Percentiles rank a stretch among this genome's conserved stretches.
Evolutionary conservation across 2,113 vertebrate species (phyloP).

Genomic region (Sturnus vulgaris): DNA sequence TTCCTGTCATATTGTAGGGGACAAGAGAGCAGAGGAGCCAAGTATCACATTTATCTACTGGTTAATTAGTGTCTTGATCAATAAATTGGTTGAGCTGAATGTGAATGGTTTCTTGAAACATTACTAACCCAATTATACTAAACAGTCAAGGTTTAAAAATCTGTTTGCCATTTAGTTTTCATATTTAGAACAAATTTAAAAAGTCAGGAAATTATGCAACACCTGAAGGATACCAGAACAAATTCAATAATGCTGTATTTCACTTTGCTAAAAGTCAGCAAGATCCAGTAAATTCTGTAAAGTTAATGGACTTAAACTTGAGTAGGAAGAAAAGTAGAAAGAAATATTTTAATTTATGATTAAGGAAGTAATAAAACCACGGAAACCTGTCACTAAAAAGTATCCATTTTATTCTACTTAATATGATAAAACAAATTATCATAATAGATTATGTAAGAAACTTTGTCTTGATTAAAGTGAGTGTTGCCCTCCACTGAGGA

Average conservation of each 20-base stretch:
- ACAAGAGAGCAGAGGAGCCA: neutral
- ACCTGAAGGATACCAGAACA: neutral
- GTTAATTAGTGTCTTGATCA: neutral
- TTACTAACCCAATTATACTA: neutral
- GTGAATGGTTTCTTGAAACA: neutral
- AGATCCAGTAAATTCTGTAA: neutral
- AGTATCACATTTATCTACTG: neutral
- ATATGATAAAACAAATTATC: neutral
- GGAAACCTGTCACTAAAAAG: neutral
- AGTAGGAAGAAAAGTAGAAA: neutral
- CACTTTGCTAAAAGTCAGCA: neutral
- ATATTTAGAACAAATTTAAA: neutral
- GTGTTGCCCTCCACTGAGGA: neutral
- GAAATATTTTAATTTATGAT: neutral
- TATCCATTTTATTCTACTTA: neutral
- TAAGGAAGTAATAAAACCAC: neutral
- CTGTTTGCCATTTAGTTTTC: neutral
- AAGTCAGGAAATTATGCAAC: neutral
- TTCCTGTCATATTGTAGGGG: neutral
- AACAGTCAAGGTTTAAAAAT: neutral
- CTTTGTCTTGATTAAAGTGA: neutral
- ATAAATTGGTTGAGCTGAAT: neutral
- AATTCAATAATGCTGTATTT: neutral
- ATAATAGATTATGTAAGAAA: neutral
- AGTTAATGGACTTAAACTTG: neutral